Percentiles rank a stretch among this genome's conserved stretches.
These are phyloP conservation scores for Torymus aiolomorphi DNA, from an alignment of 2,888 invertebrate species.

Conservation along the genomic window DNA sequence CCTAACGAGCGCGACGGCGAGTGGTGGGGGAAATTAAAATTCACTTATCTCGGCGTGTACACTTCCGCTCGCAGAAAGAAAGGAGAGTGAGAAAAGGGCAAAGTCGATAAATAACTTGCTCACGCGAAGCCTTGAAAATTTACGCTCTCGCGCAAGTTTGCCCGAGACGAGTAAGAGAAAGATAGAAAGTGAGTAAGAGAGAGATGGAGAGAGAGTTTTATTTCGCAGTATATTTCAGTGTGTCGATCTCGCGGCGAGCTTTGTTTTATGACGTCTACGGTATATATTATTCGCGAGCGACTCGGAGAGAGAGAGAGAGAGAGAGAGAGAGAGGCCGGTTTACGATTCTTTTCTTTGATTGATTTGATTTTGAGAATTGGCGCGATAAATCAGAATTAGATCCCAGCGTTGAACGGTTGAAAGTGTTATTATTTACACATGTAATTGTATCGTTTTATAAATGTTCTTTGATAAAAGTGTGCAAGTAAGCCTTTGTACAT, in stretches of 20 bases:
- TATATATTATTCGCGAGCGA: neutral
- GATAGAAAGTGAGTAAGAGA: too few relatives aligned
- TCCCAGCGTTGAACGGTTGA: too few relatives aligned
- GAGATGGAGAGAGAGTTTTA: neutral
- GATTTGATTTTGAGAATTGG: too few relatives aligned
- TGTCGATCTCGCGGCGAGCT: neutral
- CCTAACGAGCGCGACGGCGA: neutral
- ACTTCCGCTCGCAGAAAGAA: neutral
- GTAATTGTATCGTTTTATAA: too few relatives aligned
- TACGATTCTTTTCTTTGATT: too few relatives aligned
- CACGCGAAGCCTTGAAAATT: constrained; percentile 3
- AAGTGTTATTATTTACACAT: too few relatives aligned
- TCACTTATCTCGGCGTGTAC: neutral
- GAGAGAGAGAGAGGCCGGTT: too few relatives aligned
- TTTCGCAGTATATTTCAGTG: constrained; percentile 4
- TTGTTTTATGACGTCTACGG: neutral
- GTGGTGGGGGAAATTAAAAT: constrained; percentile 5
- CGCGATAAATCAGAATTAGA: too few relatives aligned
- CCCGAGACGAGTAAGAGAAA: too few relatives aligned
- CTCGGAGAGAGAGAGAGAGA: too few relatives aligned
- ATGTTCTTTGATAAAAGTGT: too few relatives aligned
- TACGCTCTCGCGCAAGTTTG: constrained; percentile 2
- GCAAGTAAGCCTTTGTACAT: too few relatives aligned
- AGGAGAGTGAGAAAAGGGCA: neutral
- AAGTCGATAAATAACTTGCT: constrained; percentile 17